phyloP scores from a whole-genome alignment of 2,797 vertebrate species.

The Mergus octosetaceus region DNA sequence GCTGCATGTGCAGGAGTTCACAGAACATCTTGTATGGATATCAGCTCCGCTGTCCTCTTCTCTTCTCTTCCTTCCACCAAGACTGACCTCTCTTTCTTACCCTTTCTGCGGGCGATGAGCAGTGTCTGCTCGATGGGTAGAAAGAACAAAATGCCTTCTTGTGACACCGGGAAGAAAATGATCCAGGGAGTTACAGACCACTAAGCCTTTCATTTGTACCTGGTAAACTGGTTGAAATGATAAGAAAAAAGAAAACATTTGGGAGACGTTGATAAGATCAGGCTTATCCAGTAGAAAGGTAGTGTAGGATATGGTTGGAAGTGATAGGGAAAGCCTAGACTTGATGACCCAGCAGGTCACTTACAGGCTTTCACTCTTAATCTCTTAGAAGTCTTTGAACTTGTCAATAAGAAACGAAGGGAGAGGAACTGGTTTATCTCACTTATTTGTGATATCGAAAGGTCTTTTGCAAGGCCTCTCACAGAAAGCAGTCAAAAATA shows the following conservation, averaged over 20 bases:
- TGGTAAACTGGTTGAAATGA: conserved; percentile 53
- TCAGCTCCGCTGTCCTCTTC: neutral
- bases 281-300: conserved; percentile 61
- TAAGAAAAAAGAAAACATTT: conserved; percentile 53
- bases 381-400: conserved; percentile 62
- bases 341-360: conserved; percentile 61
- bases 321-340: conserved; percentile 48
- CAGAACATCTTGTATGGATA: neutral
- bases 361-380: conserved; percentile 55
- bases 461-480: neutral
- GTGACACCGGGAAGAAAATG: conserved; percentile 14
- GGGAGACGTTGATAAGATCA: conserved; percentile 56
- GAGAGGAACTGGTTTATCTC: conserved; percentile 53
- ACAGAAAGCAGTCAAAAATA: neutral
- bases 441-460: conserved; percentile 46
- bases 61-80: neutral
- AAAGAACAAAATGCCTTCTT: neutral
- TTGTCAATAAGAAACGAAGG: conserved; percentile 32
- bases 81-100: neutral
- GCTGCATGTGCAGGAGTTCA: neutral
- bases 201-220: conserved; percentile 44
- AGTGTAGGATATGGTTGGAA: conserved; percentile 45
- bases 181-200: conserved; percentile 21
- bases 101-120: neutral
- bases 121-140: neutral